phyloP scores from a whole-genome alignment of 2,797 vertebrate species.

The Myripristis jacobus region DNA sequence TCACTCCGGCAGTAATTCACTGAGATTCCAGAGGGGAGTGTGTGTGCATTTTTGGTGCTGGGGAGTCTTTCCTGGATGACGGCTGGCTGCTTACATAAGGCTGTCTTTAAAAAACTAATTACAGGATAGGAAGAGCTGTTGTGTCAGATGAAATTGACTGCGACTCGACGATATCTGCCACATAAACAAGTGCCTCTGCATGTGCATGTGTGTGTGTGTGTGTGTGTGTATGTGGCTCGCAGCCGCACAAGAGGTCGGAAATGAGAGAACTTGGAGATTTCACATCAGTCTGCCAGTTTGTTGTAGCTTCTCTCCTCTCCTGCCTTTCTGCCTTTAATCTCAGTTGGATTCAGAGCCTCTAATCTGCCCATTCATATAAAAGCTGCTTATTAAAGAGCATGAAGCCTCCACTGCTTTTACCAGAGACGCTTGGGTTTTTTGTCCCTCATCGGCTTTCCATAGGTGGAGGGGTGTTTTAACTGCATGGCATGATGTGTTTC shows the following conservation, averaged over 20 bases:
- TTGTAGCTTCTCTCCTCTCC: slow-evolving; percentile 47
- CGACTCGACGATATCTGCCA: slow-evolving; percentile 46
- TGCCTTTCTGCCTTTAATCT: background rate
- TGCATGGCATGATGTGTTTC: slow-evolving; percentile 4
- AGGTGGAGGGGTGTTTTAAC: slow-evolving; percentile 28
- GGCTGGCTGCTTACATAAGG: slow-evolving; percentile 50
- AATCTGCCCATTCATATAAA: slow-evolving; percentile 64
- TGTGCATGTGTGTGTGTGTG: slow-evolving; percentile 20
- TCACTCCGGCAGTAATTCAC: slow-evolving; percentile 16
- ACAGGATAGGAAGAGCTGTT: slow-evolving; percentile 57
- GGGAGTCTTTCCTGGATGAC: slow-evolving; percentile 38
- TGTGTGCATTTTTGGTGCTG: slow-evolving; percentile 31
- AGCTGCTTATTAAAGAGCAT: slow-evolving; percentile 63
- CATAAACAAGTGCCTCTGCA: slow-evolving; percentile 24
- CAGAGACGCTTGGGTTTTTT: slow-evolving; percentile 12
- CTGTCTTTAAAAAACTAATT: slow-evolving; percentile 66
- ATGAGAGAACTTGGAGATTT: slow-evolving; percentile 42
- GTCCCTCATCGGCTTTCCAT: slow-evolving; percentile 8
- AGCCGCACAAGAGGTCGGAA: slow-evolving; percentile 20
- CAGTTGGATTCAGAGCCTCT: slow-evolving; percentile 20
- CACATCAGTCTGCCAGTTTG: slow-evolving; percentile 5
- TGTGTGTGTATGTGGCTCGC: slow-evolving; percentile 9
- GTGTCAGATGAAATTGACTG: slow-evolving; percentile 62
- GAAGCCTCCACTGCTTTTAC: slow-evolving; percentile 11
- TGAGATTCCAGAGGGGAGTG: slow-evolving; percentile 18